Evolutionary conservation across 2,888 invertebrate genomes (phyloP).

Genomic region (Tholera decimalis): DNA sequence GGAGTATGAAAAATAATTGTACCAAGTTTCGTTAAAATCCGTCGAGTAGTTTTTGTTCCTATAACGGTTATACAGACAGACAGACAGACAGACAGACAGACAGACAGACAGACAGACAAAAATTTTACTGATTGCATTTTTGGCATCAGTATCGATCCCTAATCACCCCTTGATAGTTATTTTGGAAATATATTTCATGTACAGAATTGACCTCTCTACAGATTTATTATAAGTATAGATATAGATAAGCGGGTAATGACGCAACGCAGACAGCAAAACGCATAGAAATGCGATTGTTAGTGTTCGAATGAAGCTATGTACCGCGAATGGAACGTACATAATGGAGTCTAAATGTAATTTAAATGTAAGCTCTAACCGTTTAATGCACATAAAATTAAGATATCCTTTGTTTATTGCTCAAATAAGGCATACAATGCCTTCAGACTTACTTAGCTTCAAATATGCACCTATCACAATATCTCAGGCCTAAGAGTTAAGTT

Average conservation of each 20-base stretch:
- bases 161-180: too few species aligned
- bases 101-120: too few species aligned
- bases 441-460: slow-evolving; percentile 26
- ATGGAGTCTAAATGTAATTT: slow-evolving; percentile 1
- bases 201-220: too few species aligned
- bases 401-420: slow-evolving; percentile 42
- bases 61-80: too few species aligned
- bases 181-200: too few species aligned
- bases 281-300: not conserved
- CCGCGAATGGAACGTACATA: slow-evolving; percentile 9
- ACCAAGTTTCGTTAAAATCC: too few species aligned
- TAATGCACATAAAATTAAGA: slow-evolving; percentile 42
- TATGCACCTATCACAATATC: slow-evolving; percentile 37
- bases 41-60: too few species aligned
- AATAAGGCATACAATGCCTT: slow-evolving; percentile 29
- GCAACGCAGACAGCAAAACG: not conserved
- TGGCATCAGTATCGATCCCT: too few species aligned
- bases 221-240: too few species aligned
- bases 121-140: too few species aligned
- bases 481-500: slow-evolving; percentile 32
- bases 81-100: too few species aligned
- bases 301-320: slow-evolving; percentile 12
- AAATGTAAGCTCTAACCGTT: slow-evolving; percentile 10
- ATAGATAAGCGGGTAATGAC: not conserved
- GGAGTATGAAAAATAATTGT: too few species aligned